Percentiles rank a stretch among this genome's conserved stretches.
These are phyloP conservation scores for Dioctria rufipes DNA, from an alignment of 2,888 invertebrate genomes.

Conservation along the genomic window DNA sequence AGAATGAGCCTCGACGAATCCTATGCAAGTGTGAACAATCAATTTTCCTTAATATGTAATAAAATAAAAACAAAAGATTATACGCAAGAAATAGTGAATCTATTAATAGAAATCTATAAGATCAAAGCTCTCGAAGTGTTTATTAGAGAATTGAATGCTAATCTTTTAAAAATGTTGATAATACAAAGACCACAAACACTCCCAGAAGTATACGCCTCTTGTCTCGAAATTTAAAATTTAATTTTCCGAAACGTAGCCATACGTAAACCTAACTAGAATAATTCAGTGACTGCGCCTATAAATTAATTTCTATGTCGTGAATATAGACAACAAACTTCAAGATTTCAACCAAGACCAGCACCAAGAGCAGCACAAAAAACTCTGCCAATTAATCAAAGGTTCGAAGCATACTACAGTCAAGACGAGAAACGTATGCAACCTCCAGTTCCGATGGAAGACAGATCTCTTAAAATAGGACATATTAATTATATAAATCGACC, in stretches of 20 bases:
- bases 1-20: slow-evolving; percentile 56
- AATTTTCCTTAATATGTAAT: slow-evolving; percentile 59
- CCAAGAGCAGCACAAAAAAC: not conserved
- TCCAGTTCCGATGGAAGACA: slow-evolving; percentile 44
- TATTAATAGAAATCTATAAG: slow-evolving; percentile 47
- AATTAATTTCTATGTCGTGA: not conserved
- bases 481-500: slow-evolving; percentile 53
- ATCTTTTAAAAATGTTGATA: slow-evolving; percentile 54
- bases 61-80: slow-evolving; percentile 59
- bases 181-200: slow-evolving; percentile 54
- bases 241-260: slow-evolving; percentile 23
- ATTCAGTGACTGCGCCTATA: slow-evolving; percentile 14
- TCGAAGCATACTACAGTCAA: not conserved
- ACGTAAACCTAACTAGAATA: not conserved
- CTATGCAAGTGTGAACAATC: slow-evolving; percentile 47
- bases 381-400: not conserved
- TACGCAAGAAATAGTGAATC: slow-evolving; percentile 52
- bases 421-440: not conserved
- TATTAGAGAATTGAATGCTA: slow-evolving; percentile 26
- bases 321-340: not conserved
- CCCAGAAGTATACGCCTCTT: slow-evolving; percentile 57
- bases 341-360: too few relatives aligned
- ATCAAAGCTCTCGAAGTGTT: slow-evolving; percentile 26
- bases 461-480: slow-evolving; percentile 44
- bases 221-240: slow-evolving; percentile 46